phyloP scores from a whole-genome alignment of 2,797 vertebrate species.

The Macrochelys suwanniensis region DNA sequence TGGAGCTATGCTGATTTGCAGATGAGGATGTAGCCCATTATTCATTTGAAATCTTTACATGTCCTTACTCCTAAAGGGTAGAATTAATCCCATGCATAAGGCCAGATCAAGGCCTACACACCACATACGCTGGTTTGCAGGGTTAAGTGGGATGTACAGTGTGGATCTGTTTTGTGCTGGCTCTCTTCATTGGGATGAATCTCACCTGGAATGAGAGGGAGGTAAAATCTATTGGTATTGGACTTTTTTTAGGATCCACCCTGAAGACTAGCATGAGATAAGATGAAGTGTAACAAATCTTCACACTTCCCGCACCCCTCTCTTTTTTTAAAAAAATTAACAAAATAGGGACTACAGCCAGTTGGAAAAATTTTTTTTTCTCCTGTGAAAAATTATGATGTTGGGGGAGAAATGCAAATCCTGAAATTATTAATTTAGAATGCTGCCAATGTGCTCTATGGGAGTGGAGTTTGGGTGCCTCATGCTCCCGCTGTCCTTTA shows the following conservation, averaged over 20 bases:
- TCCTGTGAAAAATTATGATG: fast-evolving
- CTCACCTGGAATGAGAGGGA: neutral
- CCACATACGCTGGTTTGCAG: neutral
- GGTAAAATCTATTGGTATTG: neutral
- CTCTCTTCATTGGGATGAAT: neutral
- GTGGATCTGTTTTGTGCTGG: neutral
- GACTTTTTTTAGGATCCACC: neutral
- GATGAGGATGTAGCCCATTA: neutral
- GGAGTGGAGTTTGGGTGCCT: neutral
- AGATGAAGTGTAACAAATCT: neutral
- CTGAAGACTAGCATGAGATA: neutral
- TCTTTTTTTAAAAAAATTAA: neutral
- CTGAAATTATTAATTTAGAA: neutral
- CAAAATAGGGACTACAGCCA: neutral
- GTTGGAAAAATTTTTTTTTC: neutral
- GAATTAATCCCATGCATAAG: neutral
- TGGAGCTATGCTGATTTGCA: neutral
- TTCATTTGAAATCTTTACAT: neutral
- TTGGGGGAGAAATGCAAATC: neutral
- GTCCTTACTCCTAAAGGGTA: neutral
- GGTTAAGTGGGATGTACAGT: neutral
- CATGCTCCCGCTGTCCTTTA: neutral
- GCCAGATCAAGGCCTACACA: neutral
- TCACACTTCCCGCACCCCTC: neutral
- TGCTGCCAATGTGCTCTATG: neutral